Conservation (phyloP, 2,888 invertebrate species). For the Drosophila differens region DNA sequence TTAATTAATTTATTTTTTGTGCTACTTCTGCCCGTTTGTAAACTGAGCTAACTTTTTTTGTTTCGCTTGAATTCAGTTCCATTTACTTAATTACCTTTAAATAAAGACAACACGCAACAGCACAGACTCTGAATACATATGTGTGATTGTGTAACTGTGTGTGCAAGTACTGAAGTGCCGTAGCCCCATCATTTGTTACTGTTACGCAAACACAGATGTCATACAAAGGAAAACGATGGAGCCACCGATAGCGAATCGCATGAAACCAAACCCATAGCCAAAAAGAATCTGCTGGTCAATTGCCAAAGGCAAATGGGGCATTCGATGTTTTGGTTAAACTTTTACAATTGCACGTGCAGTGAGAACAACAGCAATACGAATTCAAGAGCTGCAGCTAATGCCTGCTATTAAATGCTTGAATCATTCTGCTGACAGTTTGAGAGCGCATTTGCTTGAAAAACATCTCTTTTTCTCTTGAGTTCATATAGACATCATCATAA, state of each 20-base stretch:
- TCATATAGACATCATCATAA: neutral
- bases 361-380: neutral
- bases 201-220: conserved; percentile 7
- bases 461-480: no score
- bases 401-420: neutral
- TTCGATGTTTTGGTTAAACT: conserved; percentile 27
- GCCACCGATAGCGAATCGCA: conserved; percentile 13
- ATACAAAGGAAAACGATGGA: neutral
- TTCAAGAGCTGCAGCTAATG: conserved; percentile 7
- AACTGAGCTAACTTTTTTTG: conserved; percentile 14
- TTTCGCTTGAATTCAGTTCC: conserved; percentile 34
- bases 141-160: neutral
- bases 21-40: neutral
- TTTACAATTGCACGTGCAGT: conserved; percentile 23
- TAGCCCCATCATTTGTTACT: conserved; percentile 11
- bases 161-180: neutral
- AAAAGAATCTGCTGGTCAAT: conserved; percentile 47
- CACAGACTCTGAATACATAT: conserved; percentile 17
- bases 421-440: neutral
- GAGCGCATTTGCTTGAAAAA: neutral
- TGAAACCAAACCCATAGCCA: conserved; percentile 37
- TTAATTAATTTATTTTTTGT: neutral
- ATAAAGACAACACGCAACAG: conserved; percentile 41
- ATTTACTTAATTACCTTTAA: conserved; percentile 65
- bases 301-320: conserved; percentile 16